A percentile compares a stretch with the other conserved stretches of the same genome.
These are phyloP conservation scores for Oryzias javanicus DNA, from an alignment of 2,113 vertebrate genomes.

Conservation along the genomic window DNA sequence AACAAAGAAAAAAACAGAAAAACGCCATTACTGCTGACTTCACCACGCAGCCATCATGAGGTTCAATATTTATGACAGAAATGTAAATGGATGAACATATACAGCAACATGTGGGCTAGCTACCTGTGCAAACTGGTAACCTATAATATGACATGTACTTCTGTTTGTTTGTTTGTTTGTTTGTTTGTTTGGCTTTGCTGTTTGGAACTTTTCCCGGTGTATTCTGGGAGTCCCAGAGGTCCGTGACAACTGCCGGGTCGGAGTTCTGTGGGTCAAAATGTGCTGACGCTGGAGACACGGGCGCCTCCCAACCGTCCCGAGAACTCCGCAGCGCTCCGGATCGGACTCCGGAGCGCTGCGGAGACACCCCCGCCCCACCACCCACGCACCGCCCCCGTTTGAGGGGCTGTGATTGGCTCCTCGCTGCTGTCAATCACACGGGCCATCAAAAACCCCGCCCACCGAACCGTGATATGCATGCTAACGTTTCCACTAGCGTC, in stretches of 20 bases:
- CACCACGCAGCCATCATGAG: constrained; percentile 60
- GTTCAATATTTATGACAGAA: constrained; percentile 72
- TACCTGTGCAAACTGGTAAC: constrained; percentile 69
- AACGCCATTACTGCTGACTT: constrained; percentile 64
- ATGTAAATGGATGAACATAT: constrained; percentile 78
- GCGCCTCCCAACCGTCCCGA: too few relatives aligned
- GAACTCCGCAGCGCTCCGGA: too few relatives aligned
- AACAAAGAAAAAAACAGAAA: constrained; percentile 56
- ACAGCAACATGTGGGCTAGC: constrained; percentile 77
- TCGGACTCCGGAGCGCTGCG: too few relatives aligned
- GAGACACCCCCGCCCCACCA: neutral
- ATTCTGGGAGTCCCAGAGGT: constrained; percentile 67
- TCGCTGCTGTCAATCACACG: constrained; percentile 44
- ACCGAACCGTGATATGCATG: constrained; percentile 3
- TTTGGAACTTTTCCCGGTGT: constrained; percentile 55
- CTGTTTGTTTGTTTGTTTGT: constrained; percentile 57
- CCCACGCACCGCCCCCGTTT: constrained; percentile 18
- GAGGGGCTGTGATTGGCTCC: constrained; percentile 43
- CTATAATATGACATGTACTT: constrained; percentile 47
- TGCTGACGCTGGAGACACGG: neutral
- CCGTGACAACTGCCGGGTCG: constrained; percentile 54
- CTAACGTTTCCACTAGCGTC: neutral
- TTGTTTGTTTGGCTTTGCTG: constrained; percentile 53
- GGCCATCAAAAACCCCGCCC: constrained; percentile 16
- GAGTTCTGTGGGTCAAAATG: constrained; percentile 25